These are phyloP conservation scores for Papilio helenus DNA, from an alignment of 1,140 invertebrate species.

Conservation along the genomic window DNA sequence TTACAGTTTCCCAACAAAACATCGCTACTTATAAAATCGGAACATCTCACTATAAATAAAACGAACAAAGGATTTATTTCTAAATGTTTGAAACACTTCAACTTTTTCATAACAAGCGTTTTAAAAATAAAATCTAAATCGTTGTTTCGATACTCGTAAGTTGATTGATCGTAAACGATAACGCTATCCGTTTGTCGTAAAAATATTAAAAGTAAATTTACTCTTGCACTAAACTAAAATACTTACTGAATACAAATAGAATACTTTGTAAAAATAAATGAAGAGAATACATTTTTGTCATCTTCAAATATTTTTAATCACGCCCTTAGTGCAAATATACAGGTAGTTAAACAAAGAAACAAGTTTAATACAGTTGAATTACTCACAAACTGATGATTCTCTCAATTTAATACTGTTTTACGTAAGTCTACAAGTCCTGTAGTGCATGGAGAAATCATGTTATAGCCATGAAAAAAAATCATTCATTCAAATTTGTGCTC, in stretches of 20 bases:
- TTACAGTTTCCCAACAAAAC: neutral
- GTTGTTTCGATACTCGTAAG: constrained; percentile 16
- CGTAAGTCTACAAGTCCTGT: neutral
- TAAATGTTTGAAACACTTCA: neutral
- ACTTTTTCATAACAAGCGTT: constrained; percentile 10
- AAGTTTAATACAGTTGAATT: neutral
- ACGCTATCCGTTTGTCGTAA: constrained; percentile 4
- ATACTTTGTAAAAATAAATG: neutral
- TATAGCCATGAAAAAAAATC: neutral
- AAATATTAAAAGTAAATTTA: constrained; percentile 17
- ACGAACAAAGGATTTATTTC: neutral
- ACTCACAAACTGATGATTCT: neutral
- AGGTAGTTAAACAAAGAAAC: too few species aligned
- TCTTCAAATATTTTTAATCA: neutral
- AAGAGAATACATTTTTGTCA: neutral
- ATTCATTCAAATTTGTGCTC: constrained; percentile 2
- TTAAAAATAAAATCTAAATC: constrained; percentile 13
- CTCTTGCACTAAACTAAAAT: constrained; percentile 10
- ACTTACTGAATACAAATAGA: neutral
- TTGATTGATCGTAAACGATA: constrained; percentile 19
- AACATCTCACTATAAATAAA: constrained; percentile 3
- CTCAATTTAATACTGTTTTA: neutral
- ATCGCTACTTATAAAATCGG: neutral
- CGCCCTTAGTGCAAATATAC: too few species aligned
- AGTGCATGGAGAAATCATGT: neutral